Evolutionary conservation across 2,888 invertebrate genomes (phyloP), one percentile per base, ranked within the genome.

Genomic region (Arrhopalites spinosus): DNA sequence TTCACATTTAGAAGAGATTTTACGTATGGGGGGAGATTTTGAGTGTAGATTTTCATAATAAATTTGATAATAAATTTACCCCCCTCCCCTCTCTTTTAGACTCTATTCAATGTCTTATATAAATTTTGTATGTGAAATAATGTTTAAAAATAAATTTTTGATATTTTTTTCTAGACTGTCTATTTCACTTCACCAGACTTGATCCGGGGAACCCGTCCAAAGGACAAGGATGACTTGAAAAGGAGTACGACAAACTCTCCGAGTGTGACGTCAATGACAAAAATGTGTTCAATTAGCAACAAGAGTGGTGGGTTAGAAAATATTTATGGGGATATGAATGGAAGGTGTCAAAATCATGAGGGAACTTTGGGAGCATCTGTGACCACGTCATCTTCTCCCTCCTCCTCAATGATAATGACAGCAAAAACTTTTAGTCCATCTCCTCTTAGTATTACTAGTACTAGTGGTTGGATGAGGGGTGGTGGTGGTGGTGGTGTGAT

Each of bases 131-230:
- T 56, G 53, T n/a, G n/a, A n/a, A n/a, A n/a, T n/a, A n/a, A n/a
- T n/a, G n/a, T n/a, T n/a, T n/a, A n/a, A 36, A 36, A 36, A 7
- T 36, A 36, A 2, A 20, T 59, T 20, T 8, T 59, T 59, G 59
- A 13, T 59, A 45, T 53, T 13, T 20, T 67, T 1, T 73, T 53
- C 13, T 30, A 80, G 80, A 75, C 64, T 72, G 70, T 73, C 8
- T 75, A 79, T 53, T 77, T 78, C 17, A 77, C 82, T 13, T n/a
- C n/a, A n/a, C 82, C 80, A 8, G 82, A 82, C 72, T 76, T 82
- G 50, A 82, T 82, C 59, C 78, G 80, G 27, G 80, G 79, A 36
- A 79, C 80, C 0, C 78, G 79, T 1, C 77, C 78, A 47, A 76
- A 67, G 15, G n/a, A 45, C n/a, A 69, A 50, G 7, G 59, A 50